Evolutionary conservation across 2,113 vertebrate genomes (phyloP).

Genomic region (Scomber japonicus): DNA sequence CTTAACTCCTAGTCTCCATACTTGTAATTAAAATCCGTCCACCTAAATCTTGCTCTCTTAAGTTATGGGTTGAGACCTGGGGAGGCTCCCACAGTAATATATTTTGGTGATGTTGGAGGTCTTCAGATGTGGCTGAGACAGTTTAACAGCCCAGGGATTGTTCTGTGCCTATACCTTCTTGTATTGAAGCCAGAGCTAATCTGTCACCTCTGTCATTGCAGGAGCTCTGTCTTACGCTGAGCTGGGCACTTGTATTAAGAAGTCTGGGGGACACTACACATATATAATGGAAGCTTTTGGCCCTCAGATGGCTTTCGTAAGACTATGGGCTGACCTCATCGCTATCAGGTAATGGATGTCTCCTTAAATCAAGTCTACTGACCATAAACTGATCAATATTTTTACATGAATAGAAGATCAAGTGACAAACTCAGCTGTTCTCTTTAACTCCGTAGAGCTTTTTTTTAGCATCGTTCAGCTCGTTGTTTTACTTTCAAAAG

Average conservation of each 20-base stretch:
- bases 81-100: conserved; percentile 25
- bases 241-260: conserved; percentile 94
- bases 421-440: too few relatives aligned
- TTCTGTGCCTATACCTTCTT: conserved; percentile 9
- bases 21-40: conserved; percentile 25
- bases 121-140: conserved; percentile 12
- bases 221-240: conserved; percentile 96
- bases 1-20: conserved; percentile 18
- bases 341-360: conserved; percentile 89
- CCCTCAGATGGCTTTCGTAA: conserved; percentile 92
- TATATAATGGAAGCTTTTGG: conserved; percentile 97
- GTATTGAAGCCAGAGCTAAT: conserved; percentile 21
- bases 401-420: not conserved
- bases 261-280: conserved; percentile 97
- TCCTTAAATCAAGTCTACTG: not conserved
- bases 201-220: conserved; percentile 64
- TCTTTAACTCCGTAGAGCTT: too few relatives aligned
- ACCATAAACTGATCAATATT: not conserved
- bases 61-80: not conserved
- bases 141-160: conserved; percentile 19
- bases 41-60: conserved; percentile 23
- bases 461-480: too few relatives aligned
- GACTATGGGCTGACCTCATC: conserved; percentile 94
- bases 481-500: too few relatives aligned
- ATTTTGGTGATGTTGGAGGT: conserved; percentile 1